Evolutionary conservation across 2,797 vertebrate species (phyloP), one percentile per base, ranked within the genome.

Genomic region (Myotis planiceps): DNA sequence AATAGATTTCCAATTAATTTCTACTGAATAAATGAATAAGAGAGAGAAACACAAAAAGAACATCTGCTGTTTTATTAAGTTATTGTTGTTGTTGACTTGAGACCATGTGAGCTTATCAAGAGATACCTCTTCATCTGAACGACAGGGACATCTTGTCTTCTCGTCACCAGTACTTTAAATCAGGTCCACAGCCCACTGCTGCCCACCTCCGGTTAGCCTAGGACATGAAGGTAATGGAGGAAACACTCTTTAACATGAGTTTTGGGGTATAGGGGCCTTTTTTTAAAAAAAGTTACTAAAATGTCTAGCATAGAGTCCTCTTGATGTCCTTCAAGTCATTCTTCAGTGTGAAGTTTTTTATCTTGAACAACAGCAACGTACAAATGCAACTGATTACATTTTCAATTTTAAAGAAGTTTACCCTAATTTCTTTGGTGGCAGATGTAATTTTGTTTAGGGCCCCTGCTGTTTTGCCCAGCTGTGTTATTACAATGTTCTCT

Each of bases 381-480:
- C 4, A 71, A 93, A 93, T 84, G 10, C 68, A 92, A 23, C 81
- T 90, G 88, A 66, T 75, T 87, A 9, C 37, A 76, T 92, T 92
- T 95, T 93, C 18, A 72, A 1, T 88, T 84, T 96, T 90, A 93
- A 92, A 58, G 69, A 89, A 23, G 3, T 90, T 78, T 87, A 9
- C 37, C 27, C 51, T 94, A 86, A 88, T 66, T 93, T 95, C 25
- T 90, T 93, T 81, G 78, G 53, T 88, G 15, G 21, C 34, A 60
- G 21, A 90, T 81, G 14, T 82, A 78, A 85, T 95, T 95, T 91
- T 75, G 27, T 88, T 94, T 37, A 90, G 79, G 42, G 25, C 55
- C 88, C 78, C 51, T 92, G 45, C 89, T 95, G 66, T 66, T 96
- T 84, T 90, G 29, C 23, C 84, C 32, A 80, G 78, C 82, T 92